phyloP scores from a whole-genome alignment of 2,888 invertebrate species.

The Cephus rjabovi region DNA sequence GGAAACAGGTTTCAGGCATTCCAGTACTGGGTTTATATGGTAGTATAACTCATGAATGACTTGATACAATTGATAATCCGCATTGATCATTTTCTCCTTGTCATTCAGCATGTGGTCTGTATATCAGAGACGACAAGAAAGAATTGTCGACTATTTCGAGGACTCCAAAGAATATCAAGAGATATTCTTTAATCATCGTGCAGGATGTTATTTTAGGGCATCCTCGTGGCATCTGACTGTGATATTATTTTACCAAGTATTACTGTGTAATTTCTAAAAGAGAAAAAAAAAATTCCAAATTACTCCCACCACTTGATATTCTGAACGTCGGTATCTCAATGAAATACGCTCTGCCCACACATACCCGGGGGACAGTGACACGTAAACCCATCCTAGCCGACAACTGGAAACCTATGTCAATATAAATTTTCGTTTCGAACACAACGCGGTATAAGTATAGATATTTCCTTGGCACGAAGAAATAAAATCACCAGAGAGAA shows the following conservation, averaged over 20 bases:
- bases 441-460: background rate
- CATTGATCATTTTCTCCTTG: background rate
- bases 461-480: background rate
- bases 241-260: background rate
- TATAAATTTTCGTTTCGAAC: background rate
- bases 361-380: background rate
- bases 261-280: background rate
- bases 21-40: background rate
- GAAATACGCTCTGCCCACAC: background rate
- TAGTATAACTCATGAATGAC: background rate
- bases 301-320: background rate
- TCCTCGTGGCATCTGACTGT: background rate
- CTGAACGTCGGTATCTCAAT: background rate
- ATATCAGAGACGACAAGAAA: background rate
- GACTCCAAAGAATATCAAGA: background rate
- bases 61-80: background rate
- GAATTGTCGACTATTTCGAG: background rate
- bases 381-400: background rate
- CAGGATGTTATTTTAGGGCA: background rate
- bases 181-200: background rate
- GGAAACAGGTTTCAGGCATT: background rate
- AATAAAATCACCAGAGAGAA: background rate
- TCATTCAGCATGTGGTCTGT: background rate
- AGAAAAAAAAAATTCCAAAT: background rate
- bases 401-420: background rate